These are phyloP conservation scores for Leptoclinus maculatus DNA, from an alignment of 2,797 vertebrate species.

Conservation along the genomic window DNA sequence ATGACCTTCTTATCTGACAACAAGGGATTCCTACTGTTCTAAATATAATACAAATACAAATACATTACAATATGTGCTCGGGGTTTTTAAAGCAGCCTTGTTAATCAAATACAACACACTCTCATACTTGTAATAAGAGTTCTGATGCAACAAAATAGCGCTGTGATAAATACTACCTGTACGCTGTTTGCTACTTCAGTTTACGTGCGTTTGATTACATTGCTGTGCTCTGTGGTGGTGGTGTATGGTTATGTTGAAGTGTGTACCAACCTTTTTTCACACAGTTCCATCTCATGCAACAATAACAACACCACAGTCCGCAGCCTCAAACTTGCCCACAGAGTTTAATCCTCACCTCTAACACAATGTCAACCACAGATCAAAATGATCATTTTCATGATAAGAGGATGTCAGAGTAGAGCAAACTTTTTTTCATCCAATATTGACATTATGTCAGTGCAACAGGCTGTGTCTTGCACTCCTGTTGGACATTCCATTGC, in stretches of 20 bases:
- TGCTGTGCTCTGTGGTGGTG: background rate
- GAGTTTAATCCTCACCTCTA: background rate
- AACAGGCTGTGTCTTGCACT: background rate
- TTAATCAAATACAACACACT: background rate
- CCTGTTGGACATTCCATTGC: background rate
- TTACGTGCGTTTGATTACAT: background rate
- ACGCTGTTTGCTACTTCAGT: background rate
- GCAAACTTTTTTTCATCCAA: too few species aligned
- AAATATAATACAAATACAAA: slow-evolving; percentile 18
- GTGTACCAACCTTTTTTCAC: background rate
- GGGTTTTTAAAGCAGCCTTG: background rate
- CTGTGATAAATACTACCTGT: background rate
- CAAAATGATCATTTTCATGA: too few species aligned
- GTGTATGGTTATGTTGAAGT: background rate
- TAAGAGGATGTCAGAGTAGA: too few species aligned
- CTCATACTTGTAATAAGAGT: background rate
- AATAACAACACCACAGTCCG: too few species aligned
- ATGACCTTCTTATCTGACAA: slow-evolving; percentile 3
- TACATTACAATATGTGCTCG: background rate
- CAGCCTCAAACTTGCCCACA: background rate
- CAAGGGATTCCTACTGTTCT: background rate
- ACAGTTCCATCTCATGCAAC: background rate
- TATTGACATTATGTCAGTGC: background rate
- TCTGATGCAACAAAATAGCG: background rate
- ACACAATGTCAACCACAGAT: background rate